Base-by-base conservation (phyloP, 2,113 vertebrate species). In the Corapipo altera region DNA sequence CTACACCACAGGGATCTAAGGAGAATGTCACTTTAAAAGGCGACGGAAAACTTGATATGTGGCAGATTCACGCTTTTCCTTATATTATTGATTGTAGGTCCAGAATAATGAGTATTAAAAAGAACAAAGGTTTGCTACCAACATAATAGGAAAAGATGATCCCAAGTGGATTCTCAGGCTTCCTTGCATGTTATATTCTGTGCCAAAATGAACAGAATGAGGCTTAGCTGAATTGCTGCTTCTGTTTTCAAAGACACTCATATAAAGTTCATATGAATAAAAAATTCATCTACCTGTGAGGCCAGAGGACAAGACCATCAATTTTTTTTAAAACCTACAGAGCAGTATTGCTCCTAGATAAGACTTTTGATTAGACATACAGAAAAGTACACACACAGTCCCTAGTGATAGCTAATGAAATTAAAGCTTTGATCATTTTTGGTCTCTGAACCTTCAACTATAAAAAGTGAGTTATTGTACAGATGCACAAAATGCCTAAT, bases 71-170 rank as follows among this genome's bases (percentile, higher is more conserved):
- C 18, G 39, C 33, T 71, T 67, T 66, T 62, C 59, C 65, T 71
- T 59, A 28, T 12, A 48, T 67, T 89, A 91, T 61, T 71, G 91
- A 86, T 71, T 23, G 5, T 24, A 81, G 44, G 39, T 78, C 39
- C 26, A 28, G 52, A 87, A 92, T 86, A 89, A 88, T 2, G 22
- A 94, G 46, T 54, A 66, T 85, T 66, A 79, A 91, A 83, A 37
- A 86, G 61, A 81, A 90, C 72, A 91, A 97, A 96, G 81, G 44
- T 80, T 88, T 88, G 30, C 81, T 91, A 61, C 41, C 77, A 86
- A 71, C 20, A 52, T 32, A 64, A 88, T 51, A 89, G 57, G 26
- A 81, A 88, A 67, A 89, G 41, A 78, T 41, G 57, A 86, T 91
- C 88, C 59, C 59, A 79, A 65, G 77, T 48, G 75, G 69, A 75